Percentiles rank a stretch among this genome's conserved stretches.
phyloP scores from a whole-genome alignment of 2,888 invertebrate genomes.

The Antitype chi region DNA sequence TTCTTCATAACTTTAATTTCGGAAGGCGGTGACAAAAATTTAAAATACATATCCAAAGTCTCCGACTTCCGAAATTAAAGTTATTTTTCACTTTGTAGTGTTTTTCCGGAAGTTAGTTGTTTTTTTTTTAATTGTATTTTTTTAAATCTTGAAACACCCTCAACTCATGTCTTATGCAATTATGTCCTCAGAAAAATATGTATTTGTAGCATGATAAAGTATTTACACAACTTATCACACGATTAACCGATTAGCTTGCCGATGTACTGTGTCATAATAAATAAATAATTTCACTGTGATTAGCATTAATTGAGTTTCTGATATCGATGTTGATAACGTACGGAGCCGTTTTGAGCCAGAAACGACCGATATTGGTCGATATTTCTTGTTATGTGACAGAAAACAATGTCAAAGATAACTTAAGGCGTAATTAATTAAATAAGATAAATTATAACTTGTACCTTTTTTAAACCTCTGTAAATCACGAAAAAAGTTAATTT shows the following conservation, averaged over 20 bases:
- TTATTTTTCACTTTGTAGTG: too few relatives aligned
- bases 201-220: not conserved
- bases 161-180: not conserved
- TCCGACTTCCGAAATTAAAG: too few relatives aligned
- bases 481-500: too few relatives aligned
- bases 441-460: too few relatives aligned
- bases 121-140: too few relatives aligned
- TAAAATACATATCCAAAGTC: too few relatives aligned
- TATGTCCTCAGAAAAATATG: not conserved
- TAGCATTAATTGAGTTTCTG: slow-evolving; percentile 18
- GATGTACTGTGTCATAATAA: slow-evolving; percentile 4
- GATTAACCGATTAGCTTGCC: slow-evolving; percentile 23
- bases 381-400: not conserved
- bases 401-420: too few relatives aligned
- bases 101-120: too few relatives aligned
- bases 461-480: too few relatives aligned
- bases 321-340: slow-evolving; percentile 10
- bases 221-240: slow-evolving; percentile 14
- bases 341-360: not conserved
- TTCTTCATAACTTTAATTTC: too few relatives aligned
- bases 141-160: not conserved
- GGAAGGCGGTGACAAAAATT: too few relatives aligned
- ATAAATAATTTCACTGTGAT: slow-evolving; percentile 24
- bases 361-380: not conserved
- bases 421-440: too few relatives aligned